Base-by-base conservation (phyloP, 92 coral and sea anemone genomes). In the Bergia puertoricense region DNA sequence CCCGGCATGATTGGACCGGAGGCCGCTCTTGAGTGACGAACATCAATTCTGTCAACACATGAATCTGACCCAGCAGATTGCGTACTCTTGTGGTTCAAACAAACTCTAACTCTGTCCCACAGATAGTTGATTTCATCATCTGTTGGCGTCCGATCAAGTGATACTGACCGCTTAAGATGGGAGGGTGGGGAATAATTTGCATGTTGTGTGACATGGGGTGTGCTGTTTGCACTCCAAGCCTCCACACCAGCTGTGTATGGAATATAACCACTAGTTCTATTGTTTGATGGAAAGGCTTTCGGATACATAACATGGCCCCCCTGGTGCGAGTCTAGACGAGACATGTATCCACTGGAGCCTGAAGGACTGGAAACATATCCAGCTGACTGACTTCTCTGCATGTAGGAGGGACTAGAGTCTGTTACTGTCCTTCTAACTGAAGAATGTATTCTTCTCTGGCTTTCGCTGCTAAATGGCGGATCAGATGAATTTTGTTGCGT, bases 41-140 rank as follows among this genome's bases (percentile, higher is more conserved):
- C 98, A 79, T 95, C 93, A 14, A 95, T 88, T 89, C 91, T 90
- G 88, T 95, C 91, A 5, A 97, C 98, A 79, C 96, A 92, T 10
- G 99, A 97, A 88, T 97, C 99, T 46, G 99, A 97, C 8, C 98
- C 99, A 15, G 95, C 99, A 51, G 95, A 94, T 75, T 94, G 96
- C 7, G 94, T 87, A 36, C 86, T 92, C 76, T 95, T 94, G 67
- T 95, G 88, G 59, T 93, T 91, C 80, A 97, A 92, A 89, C 98
- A 97, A 43, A 90, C 91, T 14, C 99, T 94, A n/a, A 97, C 99
- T 81, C 95, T 93, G 59, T 93, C 99, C 99, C 99, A 97, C 15
- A 97, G 94, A 75, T 92, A 86, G 78, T 97, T 97, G 44, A 97
- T 97, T 73, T 97, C 99, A 18, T 97, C 99, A 80, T 97, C 99